These are phyloP conservation scores for Eulemur rubriventer DNA, from an alignment of 2,797 vertebrate species.

Conservation along the genomic window DNA sequence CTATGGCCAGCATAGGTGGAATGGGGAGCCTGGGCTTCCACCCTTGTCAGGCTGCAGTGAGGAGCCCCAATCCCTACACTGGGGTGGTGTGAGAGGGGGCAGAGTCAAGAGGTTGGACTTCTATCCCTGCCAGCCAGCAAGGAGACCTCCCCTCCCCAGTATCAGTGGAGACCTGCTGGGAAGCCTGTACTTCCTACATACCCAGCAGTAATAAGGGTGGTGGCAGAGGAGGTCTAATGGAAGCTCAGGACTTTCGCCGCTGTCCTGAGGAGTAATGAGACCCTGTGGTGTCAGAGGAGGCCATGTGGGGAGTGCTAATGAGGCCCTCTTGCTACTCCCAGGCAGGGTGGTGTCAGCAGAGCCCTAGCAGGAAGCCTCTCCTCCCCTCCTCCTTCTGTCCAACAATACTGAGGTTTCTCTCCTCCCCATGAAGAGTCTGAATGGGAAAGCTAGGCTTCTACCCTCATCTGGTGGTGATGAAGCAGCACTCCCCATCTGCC, in stretches of 20 bases:
- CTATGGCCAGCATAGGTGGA: background rate
- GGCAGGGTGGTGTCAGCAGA: background rate
- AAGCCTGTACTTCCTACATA: background rate
- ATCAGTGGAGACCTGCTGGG: background rate
- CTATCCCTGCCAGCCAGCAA: background rate
- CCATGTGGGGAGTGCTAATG: too few relatives aligned
- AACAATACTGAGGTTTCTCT: background rate
- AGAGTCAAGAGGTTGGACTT: background rate
- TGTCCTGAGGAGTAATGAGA: background rate
- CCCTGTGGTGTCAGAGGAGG: background rate
- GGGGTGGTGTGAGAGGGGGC: background rate
- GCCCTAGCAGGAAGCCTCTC: background rate
- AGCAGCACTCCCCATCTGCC: background rate
- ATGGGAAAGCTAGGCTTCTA: background rate
- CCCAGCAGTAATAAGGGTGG: background rate
- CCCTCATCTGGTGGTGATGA: background rate
- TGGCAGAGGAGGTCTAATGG: background rate
- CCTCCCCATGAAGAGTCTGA: background rate
- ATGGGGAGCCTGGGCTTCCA: background rate
- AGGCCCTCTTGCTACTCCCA: background rate
- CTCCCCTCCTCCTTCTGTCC: fast-evolving
- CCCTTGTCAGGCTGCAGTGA: background rate
- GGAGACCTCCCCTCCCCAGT: background rate
- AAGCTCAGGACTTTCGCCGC: background rate
- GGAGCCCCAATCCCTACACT: background rate